Evolutionary conservation across 2,113 vertebrate genomes (phyloP).

Genomic region (Hippocampus guttulatus): DNA sequence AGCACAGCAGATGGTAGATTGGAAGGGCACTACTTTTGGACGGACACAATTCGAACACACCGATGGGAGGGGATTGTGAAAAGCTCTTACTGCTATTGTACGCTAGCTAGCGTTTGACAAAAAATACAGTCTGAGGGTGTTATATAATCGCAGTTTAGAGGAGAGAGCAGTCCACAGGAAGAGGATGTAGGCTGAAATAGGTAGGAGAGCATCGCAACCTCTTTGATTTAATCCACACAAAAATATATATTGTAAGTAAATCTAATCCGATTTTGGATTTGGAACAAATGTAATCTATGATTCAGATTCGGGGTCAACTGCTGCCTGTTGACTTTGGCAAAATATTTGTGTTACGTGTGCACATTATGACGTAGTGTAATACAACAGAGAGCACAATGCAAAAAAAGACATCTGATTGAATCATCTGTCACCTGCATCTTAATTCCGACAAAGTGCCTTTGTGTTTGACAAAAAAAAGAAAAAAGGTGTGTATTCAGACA

Average conservation of each 20-base stretch:
- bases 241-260: slow-evolving; percentile 12
- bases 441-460: neutral
- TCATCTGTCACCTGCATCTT: neutral
- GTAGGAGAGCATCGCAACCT: neutral
- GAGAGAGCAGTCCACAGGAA: slow-evolving; percentile 29
- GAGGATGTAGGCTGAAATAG: slow-evolving; percentile 25
- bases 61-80: neutral
- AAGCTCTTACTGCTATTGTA: slow-evolving; percentile 25
- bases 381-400: slow-evolving; percentile 28
- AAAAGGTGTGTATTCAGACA: neutral
- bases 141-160: slow-evolving; percentile 42
- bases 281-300: slow-evolving; percentile 4
- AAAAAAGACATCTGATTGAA: slow-evolving; percentile 24
- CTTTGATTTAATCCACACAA: slow-evolving; percentile 8
- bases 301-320: neutral
- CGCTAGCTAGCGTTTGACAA: slow-evolving; percentile 18
- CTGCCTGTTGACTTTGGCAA: neutral
- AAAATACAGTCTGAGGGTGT: slow-evolving; percentile 21
- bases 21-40: slow-evolving; percentile 23
- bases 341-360: neutral
- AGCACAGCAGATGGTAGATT: slow-evolving; percentile 35
- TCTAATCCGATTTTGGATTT: slow-evolving; percentile 24
- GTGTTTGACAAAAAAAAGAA: too few relatives aligned
- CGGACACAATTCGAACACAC: slow-evolving; percentile 4
- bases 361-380: neutral